These are phyloP conservation scores for Spea hammondii DNA, from an alignment of 2,797 vertebrate genomes.

Conservation along the genomic window DNA sequence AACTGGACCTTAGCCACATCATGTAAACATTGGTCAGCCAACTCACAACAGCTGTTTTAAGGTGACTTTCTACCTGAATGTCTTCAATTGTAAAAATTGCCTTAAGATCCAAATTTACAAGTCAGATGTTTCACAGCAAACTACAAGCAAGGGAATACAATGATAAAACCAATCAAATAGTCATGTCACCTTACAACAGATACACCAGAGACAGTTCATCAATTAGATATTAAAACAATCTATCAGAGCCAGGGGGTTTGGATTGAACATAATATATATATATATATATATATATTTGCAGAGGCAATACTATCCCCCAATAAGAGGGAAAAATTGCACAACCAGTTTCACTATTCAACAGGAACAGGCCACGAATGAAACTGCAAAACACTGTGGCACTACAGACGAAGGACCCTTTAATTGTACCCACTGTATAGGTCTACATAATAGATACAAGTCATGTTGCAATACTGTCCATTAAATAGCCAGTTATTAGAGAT, in stretches of 20 bases:
- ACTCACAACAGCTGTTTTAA: constrained; percentile 83
- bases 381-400: constrained; percentile 70
- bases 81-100: constrained; percentile 76
- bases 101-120: constrained; percentile 77
- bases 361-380: constrained; percentile 67
- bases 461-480: constrained; percentile 63
- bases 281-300: constrained; percentile 49
- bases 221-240: constrained; percentile 66
- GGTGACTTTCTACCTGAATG: constrained; percentile 83
- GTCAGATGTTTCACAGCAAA: constrained; percentile 82
- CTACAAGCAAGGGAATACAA: constrained; percentile 75
- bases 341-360: constrained; percentile 71
- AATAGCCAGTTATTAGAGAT: constrained; percentile 51
- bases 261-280: constrained; percentile 65
- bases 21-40: constrained; percentile 70
- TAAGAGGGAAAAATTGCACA: constrained; percentile 37
- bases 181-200: constrained; percentile 92
- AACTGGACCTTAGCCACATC: constrained; percentile 71
- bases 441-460: constrained; percentile 72
- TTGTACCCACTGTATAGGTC: constrained; percentile 47
- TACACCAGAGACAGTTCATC: constrained; percentile 75
- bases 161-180: constrained; percentile 80
- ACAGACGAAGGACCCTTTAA: constrained; percentile 66
- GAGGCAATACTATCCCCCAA: constrained; percentile 4
- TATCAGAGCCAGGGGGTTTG: constrained; percentile 69